Evolutionary conservation across 1,140 invertebrate species (phyloP).

Genomic region (Papilio polyxenes): DNA sequence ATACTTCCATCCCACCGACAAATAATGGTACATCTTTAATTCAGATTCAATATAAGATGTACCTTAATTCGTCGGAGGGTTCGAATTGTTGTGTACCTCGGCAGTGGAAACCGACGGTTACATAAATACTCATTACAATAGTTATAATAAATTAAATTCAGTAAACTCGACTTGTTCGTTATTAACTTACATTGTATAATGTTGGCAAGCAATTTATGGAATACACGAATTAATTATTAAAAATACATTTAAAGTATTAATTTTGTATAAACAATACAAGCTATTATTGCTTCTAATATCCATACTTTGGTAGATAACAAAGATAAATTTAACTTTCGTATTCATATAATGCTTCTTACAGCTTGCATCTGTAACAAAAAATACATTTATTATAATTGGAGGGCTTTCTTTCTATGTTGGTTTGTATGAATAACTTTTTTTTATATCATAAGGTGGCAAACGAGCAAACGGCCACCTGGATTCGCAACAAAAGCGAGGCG

Average conservation of each 20-base stretch:
- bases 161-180: constrained; percentile 9
- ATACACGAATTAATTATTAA: constrained; percentile 15
- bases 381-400: background rate
- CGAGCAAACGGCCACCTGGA: no score
- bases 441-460: no score
- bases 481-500: no score
- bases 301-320: constrained; percentile 39
- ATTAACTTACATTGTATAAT: background rate
- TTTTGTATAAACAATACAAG: constrained; percentile 4
- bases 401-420: no score
- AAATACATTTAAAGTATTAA: background rate
- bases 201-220: constrained; percentile 40
- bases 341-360: constrained; percentile 19
- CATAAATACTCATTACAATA: constrained; percentile 47
- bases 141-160: constrained; percentile 52
- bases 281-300: constrained; percentile 1
- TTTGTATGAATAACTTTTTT: no score
- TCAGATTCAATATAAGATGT: no score
- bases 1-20: no score
- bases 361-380: constrained; percentile 49
- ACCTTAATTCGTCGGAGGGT: no score
- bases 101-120: constrained; percentile 20
- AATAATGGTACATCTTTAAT: no score
- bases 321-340: background rate
- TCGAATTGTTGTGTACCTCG: background rate